phyloP scores from a whole-genome alignment of 2,113 vertebrate species.

The Otolemur garnettii region DNA sequence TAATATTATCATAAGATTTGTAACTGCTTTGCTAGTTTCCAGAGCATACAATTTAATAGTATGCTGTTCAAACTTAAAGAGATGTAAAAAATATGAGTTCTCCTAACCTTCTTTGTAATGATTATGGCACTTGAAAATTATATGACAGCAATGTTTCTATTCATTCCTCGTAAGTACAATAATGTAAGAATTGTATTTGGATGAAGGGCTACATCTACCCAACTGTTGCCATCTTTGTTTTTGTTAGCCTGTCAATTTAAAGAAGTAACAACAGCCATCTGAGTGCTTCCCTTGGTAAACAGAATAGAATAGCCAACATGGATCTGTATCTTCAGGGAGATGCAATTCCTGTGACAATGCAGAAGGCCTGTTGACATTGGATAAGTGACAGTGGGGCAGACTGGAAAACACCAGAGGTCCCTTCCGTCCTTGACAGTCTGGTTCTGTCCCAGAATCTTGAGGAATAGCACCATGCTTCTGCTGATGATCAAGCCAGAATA shows the following conservation, averaged over 20 bases:
- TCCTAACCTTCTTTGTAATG: background rate
- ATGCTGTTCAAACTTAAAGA: background rate
- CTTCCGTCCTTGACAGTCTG: background rate
- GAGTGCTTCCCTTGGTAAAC: background rate
- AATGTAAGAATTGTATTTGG: background rate
- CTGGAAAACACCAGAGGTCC: background rate
- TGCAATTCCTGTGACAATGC: background rate
- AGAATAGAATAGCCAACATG: background rate
- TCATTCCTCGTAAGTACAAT: background rate
- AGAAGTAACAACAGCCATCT: background rate
- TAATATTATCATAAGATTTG: conserved; percentile 14
- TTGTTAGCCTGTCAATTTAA: background rate
- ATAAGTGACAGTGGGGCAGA: background rate
- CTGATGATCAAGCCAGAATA: background rate
- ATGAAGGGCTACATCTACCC: background rate
- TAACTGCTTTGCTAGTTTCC: conserved; percentile 26
- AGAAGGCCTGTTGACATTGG: background rate
- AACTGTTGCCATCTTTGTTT: background rate
- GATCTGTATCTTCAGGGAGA: background rate
- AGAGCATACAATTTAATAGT: conserved; percentile 28
- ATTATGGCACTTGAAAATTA: background rate
- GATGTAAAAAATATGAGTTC: background rate
- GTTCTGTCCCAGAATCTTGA: background rate
- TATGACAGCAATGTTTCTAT: background rate
- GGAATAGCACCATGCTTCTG: background rate